Conservation (phyloP, 2,113 vertebrate species). For the Centropus unirufus region DNA sequence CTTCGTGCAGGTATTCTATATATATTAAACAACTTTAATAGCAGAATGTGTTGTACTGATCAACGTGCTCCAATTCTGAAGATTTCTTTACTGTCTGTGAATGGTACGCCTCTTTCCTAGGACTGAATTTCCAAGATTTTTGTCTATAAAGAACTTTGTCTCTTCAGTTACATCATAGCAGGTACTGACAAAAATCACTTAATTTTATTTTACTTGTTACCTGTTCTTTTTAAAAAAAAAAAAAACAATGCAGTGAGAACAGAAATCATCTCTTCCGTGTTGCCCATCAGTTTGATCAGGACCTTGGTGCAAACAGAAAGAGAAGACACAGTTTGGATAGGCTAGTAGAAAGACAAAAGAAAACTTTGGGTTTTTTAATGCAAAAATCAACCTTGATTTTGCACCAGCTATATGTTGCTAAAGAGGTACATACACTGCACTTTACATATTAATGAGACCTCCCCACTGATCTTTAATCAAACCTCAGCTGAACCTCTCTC, state of each 20-base stretch:
- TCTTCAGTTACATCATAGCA: not conserved
- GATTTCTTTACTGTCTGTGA: not conserved
- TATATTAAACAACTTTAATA: not conserved
- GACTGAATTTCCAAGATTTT: not conserved
- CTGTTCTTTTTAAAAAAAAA: not conserved
- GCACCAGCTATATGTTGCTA: not conserved
- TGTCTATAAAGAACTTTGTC: not conserved
- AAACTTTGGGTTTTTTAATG: not conserved
- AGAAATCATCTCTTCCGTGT: not conserved
- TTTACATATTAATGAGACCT: not conserved
- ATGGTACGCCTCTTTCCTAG: not conserved
- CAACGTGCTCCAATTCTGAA: not conserved
- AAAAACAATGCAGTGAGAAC: not conserved
- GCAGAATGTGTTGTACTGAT: not conserved
- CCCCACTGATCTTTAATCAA: not conserved
- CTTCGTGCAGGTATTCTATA: not conserved
- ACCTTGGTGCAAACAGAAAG: not conserved
- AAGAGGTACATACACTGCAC: not conserved
- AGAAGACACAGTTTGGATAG: not conserved
- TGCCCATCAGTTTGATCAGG: not conserved
- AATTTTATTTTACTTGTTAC: not conserved
- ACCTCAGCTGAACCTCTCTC: not conserved
- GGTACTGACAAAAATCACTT: not conserved
- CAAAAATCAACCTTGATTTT: conserved; percentile 6
- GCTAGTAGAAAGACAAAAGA: not conserved